Percentiles rank a stretch among this genome's conserved stretches.
phyloP scores from a whole-genome alignment of 2,797 vertebrate genomes.

The Malacoraja senta region DNA sequence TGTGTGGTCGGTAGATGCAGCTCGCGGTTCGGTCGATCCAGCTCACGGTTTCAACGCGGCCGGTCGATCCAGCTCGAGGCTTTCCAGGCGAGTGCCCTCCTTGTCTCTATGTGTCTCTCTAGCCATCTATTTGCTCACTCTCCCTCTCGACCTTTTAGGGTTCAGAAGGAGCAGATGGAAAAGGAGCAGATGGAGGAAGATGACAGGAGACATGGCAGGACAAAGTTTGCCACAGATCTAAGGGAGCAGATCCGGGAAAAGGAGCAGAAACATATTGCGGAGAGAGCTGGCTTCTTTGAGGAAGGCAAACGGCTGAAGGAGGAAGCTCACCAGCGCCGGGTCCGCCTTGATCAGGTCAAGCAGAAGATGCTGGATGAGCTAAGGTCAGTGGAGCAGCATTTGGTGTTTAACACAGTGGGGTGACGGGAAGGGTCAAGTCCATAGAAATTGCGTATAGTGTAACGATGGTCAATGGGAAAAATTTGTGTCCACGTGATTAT shows the following conservation, averaged over 20 bases:
- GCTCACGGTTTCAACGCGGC: too few species aligned
- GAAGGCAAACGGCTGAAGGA: conserved; percentile 62
- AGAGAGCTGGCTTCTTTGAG: conserved; percentile 56
- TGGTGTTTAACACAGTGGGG: neutral
- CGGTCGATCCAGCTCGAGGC: too few species aligned
- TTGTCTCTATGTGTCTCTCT: too few species aligned
- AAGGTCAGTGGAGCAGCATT: conserved; percentile 57
- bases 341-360: conserved; percentile 64
- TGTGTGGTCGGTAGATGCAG: too few species aligned
- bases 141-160: conserved; percentile 51
- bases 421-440: neutral
- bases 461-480: too few species aligned
- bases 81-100: too few species aligned
- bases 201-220: conserved; percentile 43
- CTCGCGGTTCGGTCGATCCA: too few species aligned
- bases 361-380: conserved; percentile 74
- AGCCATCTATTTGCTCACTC: too few species aligned
- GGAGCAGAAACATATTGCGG: conserved; percentile 53
- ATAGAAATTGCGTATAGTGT: too few species aligned
- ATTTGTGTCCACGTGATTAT: too few species aligned
- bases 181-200: conserved; percentile 58
- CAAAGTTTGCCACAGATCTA: conserved; percentile 55
- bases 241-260: conserved; percentile 68
- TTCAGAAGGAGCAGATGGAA: conserved; percentile 59
- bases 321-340: conserved; percentile 57